Conservation (phyloP, 1,140 invertebrate species). For the Caenorhabditis inopinata region DNA sequence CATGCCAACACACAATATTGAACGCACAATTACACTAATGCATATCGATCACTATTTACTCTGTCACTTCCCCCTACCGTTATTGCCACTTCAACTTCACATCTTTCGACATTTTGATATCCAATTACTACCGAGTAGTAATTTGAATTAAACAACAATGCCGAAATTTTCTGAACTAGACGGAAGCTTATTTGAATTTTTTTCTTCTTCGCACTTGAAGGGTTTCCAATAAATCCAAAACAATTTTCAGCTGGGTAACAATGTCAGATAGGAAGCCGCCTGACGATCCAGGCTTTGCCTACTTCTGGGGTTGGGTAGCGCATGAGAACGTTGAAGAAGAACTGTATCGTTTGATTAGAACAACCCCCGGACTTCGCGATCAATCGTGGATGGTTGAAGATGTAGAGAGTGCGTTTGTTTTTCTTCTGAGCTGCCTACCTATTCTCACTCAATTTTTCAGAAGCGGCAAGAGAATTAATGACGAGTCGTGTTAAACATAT, state of each 20-base stretch:
- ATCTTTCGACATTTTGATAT: no score
- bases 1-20: background rate
- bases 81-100: background rate
- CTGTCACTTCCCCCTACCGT: background rate
- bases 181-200: no score
- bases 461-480: background rate
- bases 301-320: background rate
- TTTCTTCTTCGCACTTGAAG: no score
- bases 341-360: background rate
- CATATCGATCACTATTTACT: background rate
- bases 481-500: background rate
- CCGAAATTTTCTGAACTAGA: no score
- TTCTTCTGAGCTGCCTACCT: no score
- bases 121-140: no score
- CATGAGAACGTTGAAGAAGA: background rate
- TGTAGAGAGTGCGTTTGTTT: background rate
- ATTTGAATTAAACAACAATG: background rate
- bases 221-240: no score
- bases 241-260: constrained; percentile 12
- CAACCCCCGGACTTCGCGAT: background rate
- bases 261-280: background rate
- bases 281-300: background rate
- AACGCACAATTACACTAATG: constrained; percentile 34
- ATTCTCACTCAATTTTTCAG: no score
- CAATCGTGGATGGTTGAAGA: background rate